A percentile compares a stretch with the other conserved stretches of the same genome.
These are phyloP conservation scores for Elysia crispata DNA, from an alignment of 2,888 invertebrate species.

Conservation along the genomic window DNA sequence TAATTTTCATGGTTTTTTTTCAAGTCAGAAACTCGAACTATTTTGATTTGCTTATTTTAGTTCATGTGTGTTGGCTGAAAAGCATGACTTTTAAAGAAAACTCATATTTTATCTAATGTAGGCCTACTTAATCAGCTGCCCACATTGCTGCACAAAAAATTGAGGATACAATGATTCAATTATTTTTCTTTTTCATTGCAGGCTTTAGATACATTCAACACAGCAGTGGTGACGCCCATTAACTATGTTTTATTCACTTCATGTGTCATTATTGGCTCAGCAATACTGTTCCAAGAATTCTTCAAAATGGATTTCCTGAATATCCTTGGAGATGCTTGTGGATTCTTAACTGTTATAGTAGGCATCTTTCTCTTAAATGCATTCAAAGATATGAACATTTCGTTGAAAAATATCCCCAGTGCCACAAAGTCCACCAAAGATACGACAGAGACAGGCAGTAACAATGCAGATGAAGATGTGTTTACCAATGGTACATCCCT, in stretches of 20 bases:
- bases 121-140: too few species aligned
- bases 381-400: slow-evolving; percentile 89
- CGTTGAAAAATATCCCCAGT: slow-evolving; percentile 76
- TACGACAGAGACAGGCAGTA: background rate
- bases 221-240: slow-evolving; percentile 95
- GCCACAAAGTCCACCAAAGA: slow-evolving; percentile 63
- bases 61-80: too few species aligned
- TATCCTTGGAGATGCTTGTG: slow-evolving; percentile 90
- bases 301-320: slow-evolving; percentile 85
- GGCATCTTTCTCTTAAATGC: slow-evolving; percentile 94
- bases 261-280: slow-evolving; percentile 92
- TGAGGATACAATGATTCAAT: too few species aligned
- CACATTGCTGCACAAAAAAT: too few species aligned
- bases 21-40: too few species aligned
- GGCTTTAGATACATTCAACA: slow-evolving; percentile 95
- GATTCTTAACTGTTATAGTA: slow-evolving; percentile 90
- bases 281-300: slow-evolving; percentile 95
- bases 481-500: background rate
- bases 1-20: too few species aligned
- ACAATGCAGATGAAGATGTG: background rate
- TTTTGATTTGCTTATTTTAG: too few species aligned
- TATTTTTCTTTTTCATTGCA: slow-evolving; percentile 61
- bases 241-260: slow-evolving; percentile 98
- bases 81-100: too few species aligned
- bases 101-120: too few species aligned